Evolutionary conservation across 2,888 invertebrate species (phyloP), one percentile per base, ranked within the genome.

Genomic region (Drosophila longiperda): DNA sequence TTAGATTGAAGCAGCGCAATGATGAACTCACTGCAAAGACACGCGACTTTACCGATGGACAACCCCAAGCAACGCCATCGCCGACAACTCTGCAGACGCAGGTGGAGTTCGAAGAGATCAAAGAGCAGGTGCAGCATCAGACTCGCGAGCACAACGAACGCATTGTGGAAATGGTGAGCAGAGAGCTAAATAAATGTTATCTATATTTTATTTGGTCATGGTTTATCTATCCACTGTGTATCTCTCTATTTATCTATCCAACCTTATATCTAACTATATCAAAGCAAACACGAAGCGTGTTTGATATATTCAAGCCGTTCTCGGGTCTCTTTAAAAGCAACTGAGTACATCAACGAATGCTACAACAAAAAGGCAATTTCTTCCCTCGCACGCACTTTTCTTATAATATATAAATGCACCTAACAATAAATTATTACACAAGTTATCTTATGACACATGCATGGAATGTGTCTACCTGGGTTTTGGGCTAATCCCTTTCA

Each of bases 91-190:
- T 84, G 32, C 76, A 82, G 55, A 75, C 77, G 23, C 87, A 87
- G 69, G 88, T 60, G 15, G 90, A 91, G n/a, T 86, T 91, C 58
- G 91, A 91, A 42, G 80, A 91, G 76, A 89, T 88, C 63, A 82
- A 91, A 66, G 91, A 91, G 15, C 92, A 92, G 71, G 82, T 91
- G 61, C 91, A 88, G 42, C 89, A 83, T 55, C 91, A 92, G 73
- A 89, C 90, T 60, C 87, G 89, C 5, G 92, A 92, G 60, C 92
- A 93, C 71, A 91, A 91, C 48, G 93, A 93, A 66, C 91, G 93
- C 52, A 92, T 93, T 77, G 93, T 93, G 42, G 93, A 93, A 90
- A 93, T 93, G 93, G 93, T 93, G 73, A 91, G 92, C 82, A 7
- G 20, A 29, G 49, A 36, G 36, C 34, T 20, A 8, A 20, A 17